Base-by-base conservation (phyloP, 2,888 invertebrate species). In the Eilema sororculum region DNA sequence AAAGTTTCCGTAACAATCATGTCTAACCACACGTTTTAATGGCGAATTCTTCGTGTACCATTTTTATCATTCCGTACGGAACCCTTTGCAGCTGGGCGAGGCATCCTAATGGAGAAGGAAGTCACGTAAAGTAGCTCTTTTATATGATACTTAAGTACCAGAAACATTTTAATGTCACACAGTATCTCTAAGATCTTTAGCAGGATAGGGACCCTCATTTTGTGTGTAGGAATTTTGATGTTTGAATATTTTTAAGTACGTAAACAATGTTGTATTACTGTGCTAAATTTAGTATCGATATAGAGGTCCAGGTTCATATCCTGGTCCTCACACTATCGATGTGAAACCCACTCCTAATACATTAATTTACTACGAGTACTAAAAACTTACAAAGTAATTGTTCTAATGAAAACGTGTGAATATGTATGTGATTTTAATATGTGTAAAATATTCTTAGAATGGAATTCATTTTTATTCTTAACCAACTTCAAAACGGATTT, bases 121-220 rank as follows among this genome's bases (percentile, higher is more conserved):
- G 87, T 83, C 78, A 81, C 82, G 80, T 83, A 76, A 78, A 78
- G 69, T 71, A 76, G 72, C 72, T 71, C 75, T 81, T 81, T 78
- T 78, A 75, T 72, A 71, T 70, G 63, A 46, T 78, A 75, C 75
- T 79, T 82, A 86, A 78, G 69, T 68, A 74, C 67, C 60, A 60
- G 67, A 87, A 79, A 80, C 76, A 88, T 88, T 87, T 89, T 88
- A 87, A 88, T 88, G 78, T 74, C 30, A 62, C 66, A 56, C 67
- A 57, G 70, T 78, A 77, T 78, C 76, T 80, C 33, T 67, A 52
- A 70, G 72, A 74, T 77, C 73, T 68, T 69, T 78, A 78, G 80
- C 79, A 74, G 79, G 76, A 64, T 30, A 65, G 46, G 46, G 37
- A n/a, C 46, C 12, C 30, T 65, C 62, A 30, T 22, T 13, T 65